Conservation (phyloP, 2,113 vertebrate species). For the Brachionichthys hirsutus region DNA sequence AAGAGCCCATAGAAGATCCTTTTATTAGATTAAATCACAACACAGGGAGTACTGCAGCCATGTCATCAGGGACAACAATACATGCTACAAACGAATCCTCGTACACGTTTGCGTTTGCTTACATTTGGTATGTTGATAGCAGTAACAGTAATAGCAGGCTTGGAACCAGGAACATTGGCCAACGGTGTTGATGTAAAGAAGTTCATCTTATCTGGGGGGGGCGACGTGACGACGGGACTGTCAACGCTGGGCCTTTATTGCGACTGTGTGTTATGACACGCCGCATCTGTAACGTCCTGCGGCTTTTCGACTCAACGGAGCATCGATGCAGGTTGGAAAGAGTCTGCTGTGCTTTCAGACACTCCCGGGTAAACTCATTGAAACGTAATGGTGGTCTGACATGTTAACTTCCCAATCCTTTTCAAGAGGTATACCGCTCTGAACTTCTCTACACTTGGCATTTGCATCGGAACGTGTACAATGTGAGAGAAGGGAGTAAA, state of each 20-base stretch:
- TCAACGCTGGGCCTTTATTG: slow-evolving; percentile 33
- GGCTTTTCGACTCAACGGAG: slow-evolving; percentile 15
- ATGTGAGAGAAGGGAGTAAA: slow-evolving; percentile 64
- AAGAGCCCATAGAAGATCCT: slow-evolving; percentile 73
- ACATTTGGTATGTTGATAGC: slow-evolving; percentile 72
- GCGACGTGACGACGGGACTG: slow-evolving; percentile 38
- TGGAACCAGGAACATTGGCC: slow-evolving; percentile 60
- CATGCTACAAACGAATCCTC: slow-evolving; percentile 82
- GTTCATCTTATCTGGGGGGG: slow-evolving; percentile 46
- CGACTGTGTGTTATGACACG: slow-evolving; percentile 16
- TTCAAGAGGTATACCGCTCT: slow-evolving; percentile 23
- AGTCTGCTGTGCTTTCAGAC: slow-evolving; percentile 9
- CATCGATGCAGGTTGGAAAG: slow-evolving; percentile 12
- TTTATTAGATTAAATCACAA: slow-evolving; percentile 85
- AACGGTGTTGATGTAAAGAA: slow-evolving; percentile 47
- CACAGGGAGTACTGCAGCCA: slow-evolving; percentile 82
- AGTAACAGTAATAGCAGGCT: slow-evolving; percentile 45
- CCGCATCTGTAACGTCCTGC: slow-evolving; percentile 9
- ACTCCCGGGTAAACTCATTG: background rate
- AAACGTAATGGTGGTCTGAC: slow-evolving; percentile 1
- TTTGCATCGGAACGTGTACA: slow-evolving; percentile 28
- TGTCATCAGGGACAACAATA: slow-evolving; percentile 79
- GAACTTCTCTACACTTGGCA: slow-evolving; percentile 49
- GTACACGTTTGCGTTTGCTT: slow-evolving; percentile 72
- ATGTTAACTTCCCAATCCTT: slow-evolving; percentile 6